Evolutionary conservation across 2,797 vertebrate genomes (phyloP).

Genomic region (Acestrorhynchus altus): DNA sequence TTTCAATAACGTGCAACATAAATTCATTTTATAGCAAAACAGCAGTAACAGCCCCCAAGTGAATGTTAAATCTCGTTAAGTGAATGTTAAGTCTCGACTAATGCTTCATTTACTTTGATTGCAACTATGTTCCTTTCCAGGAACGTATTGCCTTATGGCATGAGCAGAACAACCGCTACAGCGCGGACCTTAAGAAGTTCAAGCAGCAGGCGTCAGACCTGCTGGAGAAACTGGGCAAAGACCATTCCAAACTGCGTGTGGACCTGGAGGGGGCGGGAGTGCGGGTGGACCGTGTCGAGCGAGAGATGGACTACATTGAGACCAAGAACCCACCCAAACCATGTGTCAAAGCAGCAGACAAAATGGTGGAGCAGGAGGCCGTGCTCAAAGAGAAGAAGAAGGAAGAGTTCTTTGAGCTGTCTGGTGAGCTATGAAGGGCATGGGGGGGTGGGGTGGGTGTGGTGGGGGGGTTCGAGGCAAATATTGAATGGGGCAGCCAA

Average conservation of each 20-base stretch:
- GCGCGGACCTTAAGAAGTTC: slow-evolving; percentile 87
- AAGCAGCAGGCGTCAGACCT: slow-evolving; percentile 86
- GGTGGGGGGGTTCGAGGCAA: slow-evolving; percentile 72
- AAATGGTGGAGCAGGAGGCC: slow-evolving; percentile 80
- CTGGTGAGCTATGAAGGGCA: slow-evolving; percentile 62
- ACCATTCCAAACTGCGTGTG: slow-evolving; percentile 76
- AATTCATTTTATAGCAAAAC: neutral
- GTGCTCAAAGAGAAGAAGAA: slow-evolving; percentile 78
- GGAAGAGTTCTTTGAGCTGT: slow-evolving; percentile 45
- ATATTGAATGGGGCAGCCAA: slow-evolving; percentile 31
- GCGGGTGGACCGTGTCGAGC: slow-evolving; percentile 85
- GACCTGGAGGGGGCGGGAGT: slow-evolving; percentile 80
- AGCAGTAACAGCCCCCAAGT: no score
- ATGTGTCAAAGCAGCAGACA: slow-evolving; percentile 85
- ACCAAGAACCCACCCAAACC: slow-evolving; percentile 85
- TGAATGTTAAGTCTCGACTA: neutral
- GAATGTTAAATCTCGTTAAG: no score
- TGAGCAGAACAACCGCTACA: slow-evolving; percentile 88
- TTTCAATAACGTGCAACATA: neutral
- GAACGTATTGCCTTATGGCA: slow-evolving; percentile 92
- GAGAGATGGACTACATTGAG: slow-evolving; percentile 91
- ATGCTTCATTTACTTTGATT: neutral
- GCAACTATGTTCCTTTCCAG: slow-evolving; percentile 67
- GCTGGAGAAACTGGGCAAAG: slow-evolving; percentile 82
- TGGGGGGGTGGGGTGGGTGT: no score